phyloP scores from a whole-genome alignment of 2,113 vertebrate species.

The Regulus satrapa region DNA sequence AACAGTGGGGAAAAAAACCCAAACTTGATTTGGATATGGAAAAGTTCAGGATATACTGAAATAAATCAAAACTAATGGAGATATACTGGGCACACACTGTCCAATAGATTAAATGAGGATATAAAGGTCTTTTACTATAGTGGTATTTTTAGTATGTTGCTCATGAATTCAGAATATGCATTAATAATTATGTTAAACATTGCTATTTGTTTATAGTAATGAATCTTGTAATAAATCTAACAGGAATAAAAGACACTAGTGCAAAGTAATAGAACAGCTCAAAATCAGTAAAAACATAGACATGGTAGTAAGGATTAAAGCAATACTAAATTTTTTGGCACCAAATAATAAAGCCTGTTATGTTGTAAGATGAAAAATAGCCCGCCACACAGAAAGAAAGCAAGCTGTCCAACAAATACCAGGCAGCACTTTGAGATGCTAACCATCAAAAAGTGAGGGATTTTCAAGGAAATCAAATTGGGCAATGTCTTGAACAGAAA shows the following conservation, averaged over 20 bases:
- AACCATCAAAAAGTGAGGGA: background rate
- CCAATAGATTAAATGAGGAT: background rate
- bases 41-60: background rate
- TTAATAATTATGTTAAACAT: background rate
- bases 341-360: background rate
- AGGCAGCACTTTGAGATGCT: background rate
- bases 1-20: background rate
- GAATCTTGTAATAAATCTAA: background rate
- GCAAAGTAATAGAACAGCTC: background rate
- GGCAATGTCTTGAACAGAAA: background rate
- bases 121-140: background rate
- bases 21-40: background rate
- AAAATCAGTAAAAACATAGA: background rate
- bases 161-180: background rate
- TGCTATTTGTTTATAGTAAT: background rate
- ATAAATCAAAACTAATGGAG: background rate
- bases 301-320: background rate
- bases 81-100: background rate
- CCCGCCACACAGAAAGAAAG: background rate
- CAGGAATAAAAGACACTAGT: background rate
- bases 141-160: background rate
- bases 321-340: background rate
- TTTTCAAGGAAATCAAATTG: background rate
- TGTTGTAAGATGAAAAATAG: background rate
- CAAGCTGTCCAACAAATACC: background rate